Evolutionary conservation across 53 echinoderm and acorn worm genomes (phyloP).

Genomic region (Pentamera pediparva): DNA sequence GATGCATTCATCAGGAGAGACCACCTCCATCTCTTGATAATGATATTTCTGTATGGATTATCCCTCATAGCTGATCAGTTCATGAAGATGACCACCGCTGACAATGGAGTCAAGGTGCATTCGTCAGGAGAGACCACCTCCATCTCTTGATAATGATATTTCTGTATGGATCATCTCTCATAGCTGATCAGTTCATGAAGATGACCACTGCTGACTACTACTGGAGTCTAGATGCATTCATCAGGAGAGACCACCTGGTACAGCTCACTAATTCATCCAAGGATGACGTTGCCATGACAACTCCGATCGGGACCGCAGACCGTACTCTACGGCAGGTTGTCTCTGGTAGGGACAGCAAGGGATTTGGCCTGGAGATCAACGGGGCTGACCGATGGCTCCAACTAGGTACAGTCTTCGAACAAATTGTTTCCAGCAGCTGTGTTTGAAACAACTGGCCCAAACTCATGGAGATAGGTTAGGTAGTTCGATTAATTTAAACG

Average conservation of each 20-base stretch:
- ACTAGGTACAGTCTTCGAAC: too few relatives aligned
- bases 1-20: constrained; percentile 45
- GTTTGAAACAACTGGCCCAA: too few relatives aligned
- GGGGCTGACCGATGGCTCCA: constrained; percentile 54
- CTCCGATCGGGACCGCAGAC: constrained; percentile 36
- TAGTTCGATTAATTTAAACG: too few relatives aligned
- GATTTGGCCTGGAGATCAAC: constrained; percentile 54
- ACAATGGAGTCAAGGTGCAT: constrained; percentile 76
- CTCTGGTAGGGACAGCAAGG: constrained; percentile 62
- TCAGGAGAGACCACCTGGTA: constrained; percentile 60
- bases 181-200: too few relatives aligned
- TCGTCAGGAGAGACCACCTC: constrained; percentile 59
- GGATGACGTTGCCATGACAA: constrained; percentile 34
- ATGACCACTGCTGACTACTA: constrained; percentile 48
- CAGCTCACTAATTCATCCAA: constrained; percentile 1
- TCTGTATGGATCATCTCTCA: too few relatives aligned
- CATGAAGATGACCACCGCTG: constrained; percentile 29
- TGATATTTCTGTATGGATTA: not conserved
- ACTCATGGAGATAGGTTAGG: too few relatives aligned
- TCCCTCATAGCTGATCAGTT: not conserved
- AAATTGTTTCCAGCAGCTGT: too few relatives aligned
- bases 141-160: not conserved
- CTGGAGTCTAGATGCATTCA: constrained; percentile 73
- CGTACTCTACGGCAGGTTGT: not conserved
- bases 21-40: not conserved